phyloP scores from a whole-genome alignment of 2,888 invertebrate genomes.

The Agrenia bidenticulata region DNA sequence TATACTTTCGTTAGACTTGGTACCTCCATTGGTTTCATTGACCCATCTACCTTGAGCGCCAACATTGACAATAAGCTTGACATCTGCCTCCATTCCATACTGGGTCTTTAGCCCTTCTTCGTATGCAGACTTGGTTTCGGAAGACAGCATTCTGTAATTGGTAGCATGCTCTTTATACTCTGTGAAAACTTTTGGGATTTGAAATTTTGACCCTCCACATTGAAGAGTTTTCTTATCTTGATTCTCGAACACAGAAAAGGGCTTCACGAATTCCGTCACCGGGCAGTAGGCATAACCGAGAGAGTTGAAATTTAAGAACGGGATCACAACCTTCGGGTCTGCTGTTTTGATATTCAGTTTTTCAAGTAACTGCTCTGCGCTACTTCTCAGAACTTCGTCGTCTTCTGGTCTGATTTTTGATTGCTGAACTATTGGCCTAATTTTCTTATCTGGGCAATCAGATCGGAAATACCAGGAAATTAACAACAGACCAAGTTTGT shows the following conservation, averaged over 20 bases:
- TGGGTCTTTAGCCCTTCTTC: not conserved
- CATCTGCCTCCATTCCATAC: slow-evolving; percentile 10
- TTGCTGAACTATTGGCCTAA: not conserved
- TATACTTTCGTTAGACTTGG: not conserved
- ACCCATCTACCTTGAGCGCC: slow-evolving; percentile 19
- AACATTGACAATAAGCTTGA: slow-evolving; percentile 8
- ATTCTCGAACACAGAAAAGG: not conserved
- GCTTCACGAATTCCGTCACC: slow-evolving; percentile 13
- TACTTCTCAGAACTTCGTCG: not conserved
- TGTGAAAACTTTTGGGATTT: slow-evolving; percentile 3
- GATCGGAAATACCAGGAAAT: slow-evolving; percentile 18
- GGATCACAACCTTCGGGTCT: not conserved
- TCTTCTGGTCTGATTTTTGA: not conserved
- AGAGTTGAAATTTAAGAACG: slow-evolving; percentile 11
- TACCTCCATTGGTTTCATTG: not conserved
- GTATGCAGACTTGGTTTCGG: slow-evolving; percentile 1
- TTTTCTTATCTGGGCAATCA: slow-evolving; percentile 18
- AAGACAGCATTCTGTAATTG: slow-evolving; percentile 5
- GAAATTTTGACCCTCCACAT: not conserved
- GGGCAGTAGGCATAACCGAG: slow-evolving; percentile 26
- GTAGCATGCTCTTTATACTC: not conserved
- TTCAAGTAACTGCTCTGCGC: not conserved
- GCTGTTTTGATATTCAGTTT: not conserved
- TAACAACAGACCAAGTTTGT: slow-evolving; percentile 13
- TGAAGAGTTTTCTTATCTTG: not conserved